Evolutionary conservation across 2,797 vertebrate genomes (phyloP), one percentile per base, ranked within the genome.

Genomic region (Sparidentex hasta): DNA sequence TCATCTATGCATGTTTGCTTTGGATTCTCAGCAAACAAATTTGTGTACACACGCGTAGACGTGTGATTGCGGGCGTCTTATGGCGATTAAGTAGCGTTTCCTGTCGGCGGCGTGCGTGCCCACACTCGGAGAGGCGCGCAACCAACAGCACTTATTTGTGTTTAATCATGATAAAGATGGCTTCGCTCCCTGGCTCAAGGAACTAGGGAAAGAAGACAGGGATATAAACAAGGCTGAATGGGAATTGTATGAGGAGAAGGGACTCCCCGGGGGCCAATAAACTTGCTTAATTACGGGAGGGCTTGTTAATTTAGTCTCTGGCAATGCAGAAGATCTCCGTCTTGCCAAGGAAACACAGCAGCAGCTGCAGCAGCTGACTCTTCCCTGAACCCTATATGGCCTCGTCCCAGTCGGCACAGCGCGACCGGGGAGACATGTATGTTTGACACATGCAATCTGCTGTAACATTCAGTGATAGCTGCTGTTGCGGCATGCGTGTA

Each of bases 211-310:
- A 68, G 80, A 84, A 77, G 65, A 76, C 79, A 76, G 69, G 57
- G 77, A 11, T 80, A 85, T 87, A 87, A 90, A 90, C 80, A 79
- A 86, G 85, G 74, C 85, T 90, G 76, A 68, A 90, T 87, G 86
- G 81, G 87, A 71, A 82, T 82, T 57, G 80, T 59, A 83, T 77
- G 80, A 84, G 88, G 73, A 79, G 83, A 78, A 82, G 78, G 71
- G 79, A 69, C 71, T 87, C 93, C 86, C 81, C 55, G 0, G 83
- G 81, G 91, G 50, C 84, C 82, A 87, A 90, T 93, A 94, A 93
- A 92, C 75, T 80, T 58, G 59, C 84, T 90, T 94, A 91, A 93
- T 93, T 93, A 92, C 50, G 46, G 87, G 80, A 84, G 69, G 85
- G 70, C 78, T 87, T 81, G 89, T 90, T 92, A 91, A 92, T 92